Percentiles rank a stretch among this genome's conserved stretches.
These are phyloP conservation scores for Augochlora pura DNA, from an alignment of 1,140 invertebrate genomes.

Conservation along the genomic window DNA sequence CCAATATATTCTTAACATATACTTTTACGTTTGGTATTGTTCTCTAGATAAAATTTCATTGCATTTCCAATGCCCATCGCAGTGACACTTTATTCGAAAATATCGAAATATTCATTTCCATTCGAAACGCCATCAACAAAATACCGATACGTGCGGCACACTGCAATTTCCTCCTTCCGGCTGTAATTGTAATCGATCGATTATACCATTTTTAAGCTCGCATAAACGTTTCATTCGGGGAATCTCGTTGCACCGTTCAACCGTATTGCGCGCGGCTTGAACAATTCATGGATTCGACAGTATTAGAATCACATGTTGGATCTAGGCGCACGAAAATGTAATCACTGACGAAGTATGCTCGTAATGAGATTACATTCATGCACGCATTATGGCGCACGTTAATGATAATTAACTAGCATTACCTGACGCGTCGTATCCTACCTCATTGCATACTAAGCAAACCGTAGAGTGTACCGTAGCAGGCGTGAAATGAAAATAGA, in stretches of 20 bases:
- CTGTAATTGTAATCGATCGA: too few species aligned
- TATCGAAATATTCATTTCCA: too few species aligned
- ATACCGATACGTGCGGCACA: too few species aligned
- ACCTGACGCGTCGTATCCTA: background rate
- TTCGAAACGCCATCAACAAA: too few species aligned
- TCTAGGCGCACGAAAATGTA: conserved; percentile 21
- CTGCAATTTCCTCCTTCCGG: too few species aligned
- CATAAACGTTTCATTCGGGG: conserved; percentile 28
- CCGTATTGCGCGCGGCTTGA: background rate
- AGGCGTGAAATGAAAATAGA: background rate
- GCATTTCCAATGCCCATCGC: too few species aligned
- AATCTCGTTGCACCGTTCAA: background rate
- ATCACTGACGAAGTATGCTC: background rate
- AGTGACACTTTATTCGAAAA: too few species aligned
- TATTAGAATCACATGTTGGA: conserved; percentile 33
- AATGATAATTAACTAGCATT: conserved; percentile 50
- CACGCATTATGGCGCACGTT: conserved; percentile 18
- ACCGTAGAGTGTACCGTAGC: background rate
- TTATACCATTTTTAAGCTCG: background rate
- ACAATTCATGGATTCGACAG: conserved; percentile 3
- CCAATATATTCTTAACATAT: too few species aligned
- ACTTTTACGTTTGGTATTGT: too few species aligned
- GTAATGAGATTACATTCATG: conserved; percentile 33
- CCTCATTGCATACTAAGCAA: background rate
- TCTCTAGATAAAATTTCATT: too few species aligned